Evolutionary conservation across 2,888 invertebrate genomes (phyloP), one percentile per base, ranked within the genome.

Genomic region (Trilocha varians): DNA sequence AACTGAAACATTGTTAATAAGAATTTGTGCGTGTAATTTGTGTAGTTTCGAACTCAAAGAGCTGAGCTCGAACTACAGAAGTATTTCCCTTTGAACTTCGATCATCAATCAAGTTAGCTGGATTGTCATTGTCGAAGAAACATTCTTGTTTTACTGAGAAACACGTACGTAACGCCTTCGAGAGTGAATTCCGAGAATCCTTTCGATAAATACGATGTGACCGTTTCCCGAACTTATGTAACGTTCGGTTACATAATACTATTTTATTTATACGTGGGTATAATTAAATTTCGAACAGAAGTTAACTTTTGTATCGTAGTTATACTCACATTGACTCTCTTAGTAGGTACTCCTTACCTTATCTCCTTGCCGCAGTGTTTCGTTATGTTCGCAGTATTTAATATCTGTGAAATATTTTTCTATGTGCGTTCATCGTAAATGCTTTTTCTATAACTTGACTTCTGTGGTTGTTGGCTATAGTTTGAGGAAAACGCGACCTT

Each of bases 51-150:
- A n/a, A 6, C 25, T 25, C 6, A 25, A 6, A 25, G 11, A 11
- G 3, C 11, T 25, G 2, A 11, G 11, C 25, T 25, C 25, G 5
- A 25, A 25, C 25, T 25, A 25, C 25, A 25, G 25, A 25, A 25
- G 25, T 25, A 25, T 25, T 47, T 42, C 41, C 43, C 34, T 32
- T 33, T 41, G 39, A 48, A 51, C 46, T 47, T 51, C 43, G 36
- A 47, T 44, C 47, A 42, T 49, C 47, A 44, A 48, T 49, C 53
- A 48, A 39, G 13, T 17, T n/a, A 3, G 17, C 34, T 17, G 17
- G 39, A 33, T 39, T 34, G 17, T 34, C 34, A 32, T 14, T 13
- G 11, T 16, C n/a, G 11, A 25, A 11, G 8, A 25, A 25, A 25
- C 11, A 25, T 25, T 25, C 25, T 11, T 6, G 5, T 25, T 25